Percentiles rank a stretch among this genome's conserved stretches.
Evolutionary conservation across 2,888 invertebrate species (phyloP).

Genomic region (Hipparchia semele): DNA sequence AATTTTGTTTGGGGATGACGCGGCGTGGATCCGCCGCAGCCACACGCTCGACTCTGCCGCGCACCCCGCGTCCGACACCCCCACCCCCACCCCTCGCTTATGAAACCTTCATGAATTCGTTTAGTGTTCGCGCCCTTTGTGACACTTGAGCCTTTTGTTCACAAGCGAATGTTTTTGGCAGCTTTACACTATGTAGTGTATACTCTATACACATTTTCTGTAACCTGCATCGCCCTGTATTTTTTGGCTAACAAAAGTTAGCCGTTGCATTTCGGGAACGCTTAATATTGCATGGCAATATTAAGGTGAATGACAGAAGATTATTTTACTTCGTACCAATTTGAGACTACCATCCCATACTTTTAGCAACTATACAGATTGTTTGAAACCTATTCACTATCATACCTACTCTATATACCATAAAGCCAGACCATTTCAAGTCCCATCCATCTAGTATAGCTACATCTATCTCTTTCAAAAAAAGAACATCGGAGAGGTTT

Average conservation of each 20-base stretch:
- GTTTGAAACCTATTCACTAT: too few relatives aligned
- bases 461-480: too few relatives aligned
- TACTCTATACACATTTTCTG: conserved; percentile 13
- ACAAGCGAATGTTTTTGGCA: conserved; percentile 59
- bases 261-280: background rate
- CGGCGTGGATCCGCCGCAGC: conserved; percentile 76
- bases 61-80: conserved; percentile 49
- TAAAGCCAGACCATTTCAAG: too few relatives aligned
- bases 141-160: conserved; percentile 79
- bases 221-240: conserved; percentile 17
- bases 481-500: too few relatives aligned
- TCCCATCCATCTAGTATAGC: too few relatives aligned
- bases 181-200: conserved; percentile 32
- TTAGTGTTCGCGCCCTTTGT: conserved; percentile 80
- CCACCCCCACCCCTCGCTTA: conserved; percentile 49
- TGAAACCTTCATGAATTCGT: conserved; percentile 66
- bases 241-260: conserved; percentile 1
- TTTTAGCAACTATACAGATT: too few relatives aligned
- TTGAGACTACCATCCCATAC: too few relatives aligned
- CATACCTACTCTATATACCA: too few relatives aligned
- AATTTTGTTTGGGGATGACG: conserved; percentile 49
- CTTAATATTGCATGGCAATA: background rate
- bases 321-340: background rate
- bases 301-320: background rate
- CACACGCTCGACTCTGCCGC: conserved; percentile 68